Percentiles rank a stretch among this genome's conserved stretches.
phyloP scores from a whole-genome alignment of 2,888 invertebrate genomes.

The Cataglyphis albicans region DNA sequence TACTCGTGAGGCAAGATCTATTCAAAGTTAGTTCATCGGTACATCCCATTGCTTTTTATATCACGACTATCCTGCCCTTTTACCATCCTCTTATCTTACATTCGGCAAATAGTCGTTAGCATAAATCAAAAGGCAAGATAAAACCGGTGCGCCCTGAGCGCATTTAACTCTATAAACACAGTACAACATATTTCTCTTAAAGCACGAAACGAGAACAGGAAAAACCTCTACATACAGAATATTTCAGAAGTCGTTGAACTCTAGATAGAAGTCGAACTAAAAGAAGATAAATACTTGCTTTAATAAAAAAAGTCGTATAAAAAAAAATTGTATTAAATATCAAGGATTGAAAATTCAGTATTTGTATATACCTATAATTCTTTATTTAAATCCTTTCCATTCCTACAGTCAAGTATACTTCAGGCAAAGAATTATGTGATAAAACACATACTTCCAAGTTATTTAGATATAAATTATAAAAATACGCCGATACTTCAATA shows the following conservation, averaged over 20 bases:
- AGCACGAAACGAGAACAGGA: constrained; percentile 39
- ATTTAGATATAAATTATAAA: not conserved
- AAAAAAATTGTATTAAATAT: not conserved
- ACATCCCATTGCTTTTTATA: constrained; percentile 21
- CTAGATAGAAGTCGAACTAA: constrained; percentile 27
- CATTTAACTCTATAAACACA: constrained; percentile 55
- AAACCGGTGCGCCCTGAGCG: constrained; percentile 31
- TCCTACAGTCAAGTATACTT: not conserved
- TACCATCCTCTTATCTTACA: constrained; percentile 49
- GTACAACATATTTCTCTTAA: constrained; percentile 50
- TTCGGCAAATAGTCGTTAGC: constrained; percentile 57
- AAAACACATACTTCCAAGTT: not conserved
- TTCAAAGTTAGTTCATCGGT: not conserved
- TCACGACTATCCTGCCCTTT: constrained; percentile 40
- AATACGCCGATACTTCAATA: not conserved
- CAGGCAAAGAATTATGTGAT: not conserved
- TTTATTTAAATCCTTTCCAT: not conserved
- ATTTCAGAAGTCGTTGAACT: constrained; percentile 49
- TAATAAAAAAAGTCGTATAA: not conserved
- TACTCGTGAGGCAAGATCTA: not conserved
- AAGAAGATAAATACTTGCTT: not conserved
- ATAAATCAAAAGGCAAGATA: constrained; percentile 55
- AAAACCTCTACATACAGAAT: constrained; percentile 45
- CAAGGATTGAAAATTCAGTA: not conserved
- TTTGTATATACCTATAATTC: too few species aligned